Percentiles rank a stretch among this genome's conserved stretches.
Conservation (phyloP, 2,888 invertebrate genomes). For the Lasioglossum calceatum region DNA sequence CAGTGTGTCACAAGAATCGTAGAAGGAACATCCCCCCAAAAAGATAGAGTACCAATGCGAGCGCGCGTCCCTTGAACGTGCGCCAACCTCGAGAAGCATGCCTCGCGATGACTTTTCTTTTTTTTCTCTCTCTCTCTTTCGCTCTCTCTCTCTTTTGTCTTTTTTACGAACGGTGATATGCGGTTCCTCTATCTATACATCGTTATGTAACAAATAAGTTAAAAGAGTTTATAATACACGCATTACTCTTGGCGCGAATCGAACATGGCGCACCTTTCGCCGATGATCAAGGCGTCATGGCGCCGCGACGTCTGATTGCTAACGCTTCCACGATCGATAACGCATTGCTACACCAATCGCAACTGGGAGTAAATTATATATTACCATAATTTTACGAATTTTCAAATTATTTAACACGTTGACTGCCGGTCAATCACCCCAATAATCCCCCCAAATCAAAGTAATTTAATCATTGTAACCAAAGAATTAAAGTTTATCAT, state of each 20-base stretch:
- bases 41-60: slow-evolving; percentile 12
- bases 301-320: background rate
- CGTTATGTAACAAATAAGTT: slow-evolving; percentile 79
- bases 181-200: slow-evolving; percentile 71
- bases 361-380: background rate
- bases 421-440: background rate
- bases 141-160: background rate
- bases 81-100: slow-evolving; percentile 46
- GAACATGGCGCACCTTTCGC: slow-evolving; percentile 52
- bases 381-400: background rate
- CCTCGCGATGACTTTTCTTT: slow-evolving; percentile 25
- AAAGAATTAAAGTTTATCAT: too few relatives aligned
- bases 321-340: background rate
- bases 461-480: background rate
- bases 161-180: slow-evolving; percentile 49
- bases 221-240: slow-evolving; percentile 82
- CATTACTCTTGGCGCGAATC: slow-evolving; percentile 68
- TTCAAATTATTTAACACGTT: background rate
- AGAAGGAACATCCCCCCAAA: background rate
- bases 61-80: slow-evolving; percentile 29
- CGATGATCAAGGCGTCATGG: background rate
- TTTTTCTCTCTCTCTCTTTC: background rate
- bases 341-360: background rate
- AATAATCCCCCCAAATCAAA: background rate
- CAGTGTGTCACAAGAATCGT: slow-evolving; percentile 16